These are phyloP conservation scores for Anguilla rostrata DNA, from an alignment of 2,113 vertebrate genomes.

Conservation along the genomic window DNA sequence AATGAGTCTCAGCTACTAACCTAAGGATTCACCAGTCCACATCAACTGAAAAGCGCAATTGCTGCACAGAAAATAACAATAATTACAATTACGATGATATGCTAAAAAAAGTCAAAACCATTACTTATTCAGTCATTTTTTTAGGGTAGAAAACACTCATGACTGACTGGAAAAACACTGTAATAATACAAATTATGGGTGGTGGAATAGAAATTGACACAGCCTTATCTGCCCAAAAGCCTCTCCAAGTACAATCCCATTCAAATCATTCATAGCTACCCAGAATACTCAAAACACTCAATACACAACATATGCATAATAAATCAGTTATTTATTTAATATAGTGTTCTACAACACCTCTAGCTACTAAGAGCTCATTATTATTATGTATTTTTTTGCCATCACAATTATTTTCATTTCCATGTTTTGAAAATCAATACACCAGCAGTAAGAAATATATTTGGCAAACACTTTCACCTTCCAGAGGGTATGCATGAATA, in stretches of 20 bases:
- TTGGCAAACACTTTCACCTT: background rate
- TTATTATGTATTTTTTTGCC: slow-evolving; percentile 25
- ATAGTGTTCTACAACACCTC: background rate
- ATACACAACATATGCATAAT: background rate
- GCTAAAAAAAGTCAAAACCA: background rate
- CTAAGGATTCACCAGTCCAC: too few relatives aligned
- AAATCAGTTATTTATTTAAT: background rate
- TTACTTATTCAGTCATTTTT: slow-evolving; percentile 22
- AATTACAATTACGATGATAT: background rate
- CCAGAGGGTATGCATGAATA: slow-evolving; percentile 2
- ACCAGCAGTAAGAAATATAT: background rate
- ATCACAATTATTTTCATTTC: background rate
- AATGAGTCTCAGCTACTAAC: too few relatives aligned
- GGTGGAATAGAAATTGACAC: background rate
- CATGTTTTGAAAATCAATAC: background rate
- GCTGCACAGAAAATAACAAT: background rate
- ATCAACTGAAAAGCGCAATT: too few relatives aligned
- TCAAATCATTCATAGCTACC: background rate
- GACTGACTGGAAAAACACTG: background rate
- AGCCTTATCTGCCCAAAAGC: too few relatives aligned
- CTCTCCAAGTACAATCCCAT: background rate
- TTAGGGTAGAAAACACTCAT: background rate
- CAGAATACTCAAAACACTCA: background rate
- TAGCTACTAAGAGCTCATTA: slow-evolving; percentile 19
- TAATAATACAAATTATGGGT: background rate